Base-by-base conservation (phyloP, 2,888 invertebrate genomes). In the Chrysolina americana region DNA sequence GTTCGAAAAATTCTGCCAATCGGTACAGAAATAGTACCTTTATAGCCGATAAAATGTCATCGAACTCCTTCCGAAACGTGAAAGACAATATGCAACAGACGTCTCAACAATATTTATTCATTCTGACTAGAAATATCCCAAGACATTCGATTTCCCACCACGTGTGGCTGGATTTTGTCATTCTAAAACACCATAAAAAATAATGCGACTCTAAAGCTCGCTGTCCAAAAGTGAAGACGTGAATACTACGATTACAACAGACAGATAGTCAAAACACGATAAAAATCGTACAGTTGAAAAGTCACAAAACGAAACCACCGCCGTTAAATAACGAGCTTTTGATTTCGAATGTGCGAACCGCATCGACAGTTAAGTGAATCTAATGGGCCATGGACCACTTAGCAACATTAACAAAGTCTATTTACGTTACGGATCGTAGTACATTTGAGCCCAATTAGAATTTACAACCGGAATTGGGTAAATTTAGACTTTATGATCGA, bases 261-360 rank as follows among this genome's bases (percentile, higher is more conserved):
- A 56, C 23, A 56, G 11, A 11, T 56, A 56, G 56, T 56, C 56
- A 56, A 56, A 56, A 56, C 56, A 56, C 56, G 10, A 56, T 56
- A 56, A 56, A 56, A 19, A 13, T 23, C 56, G 56, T 6, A 23
- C 6, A 23, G 23, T 56, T 23, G 23, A 56, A 56, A 19, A 56
- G 48, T 48, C 48, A 47, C 48, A 8, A 48, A 48, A 17, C 48
- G 48, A 6, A 36, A 4, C n/a, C 1, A 47, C 47, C 10, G n/a
- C 47, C n/a, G 6, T 47, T 11, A 19, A 56, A 21, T 56, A 23
- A 56, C 21, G 17, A 48, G 17, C 23, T 13, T 23, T 56, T 56
- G 6, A 13, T 56, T 56, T 56, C 23, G 56, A 56, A 56, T 56
- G 23, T 10, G 15, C 15, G 21, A 23, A 56, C 56, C 56, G 56